A percentile compares a stretch with the other conserved stretches of the same genome.
phyloP scores from a whole-genome alignment of 2,888 invertebrate genomes.

The Barypeithes pellucidus region DNA sequence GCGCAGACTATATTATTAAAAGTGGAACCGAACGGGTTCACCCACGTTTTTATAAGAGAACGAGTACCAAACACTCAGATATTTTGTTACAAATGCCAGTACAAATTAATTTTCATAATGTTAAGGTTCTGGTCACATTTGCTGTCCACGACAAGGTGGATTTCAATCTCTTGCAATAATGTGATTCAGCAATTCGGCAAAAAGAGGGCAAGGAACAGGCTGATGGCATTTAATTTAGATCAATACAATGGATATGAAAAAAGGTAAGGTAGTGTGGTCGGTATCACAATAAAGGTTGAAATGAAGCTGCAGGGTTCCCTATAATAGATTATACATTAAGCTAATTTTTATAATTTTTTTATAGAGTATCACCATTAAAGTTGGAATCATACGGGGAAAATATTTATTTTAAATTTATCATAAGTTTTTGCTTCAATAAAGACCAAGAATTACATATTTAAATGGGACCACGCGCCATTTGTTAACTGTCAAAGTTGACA shows the following conservation, averaged over 20 bases:
- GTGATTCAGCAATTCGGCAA: slow-evolving; percentile 29
- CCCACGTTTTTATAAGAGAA: slow-evolving; percentile 43
- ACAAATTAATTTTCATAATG: slow-evolving; percentile 48
- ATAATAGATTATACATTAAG: too few species aligned
- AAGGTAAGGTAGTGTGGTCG: slow-evolving; percentile 10
- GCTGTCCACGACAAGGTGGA: slow-evolving; percentile 28
- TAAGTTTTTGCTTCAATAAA: too few species aligned
- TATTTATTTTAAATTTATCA: too few species aligned
- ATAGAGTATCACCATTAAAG: too few species aligned
- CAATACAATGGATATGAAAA: slow-evolving; percentile 19
- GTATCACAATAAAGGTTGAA: slow-evolving; percentile 12
- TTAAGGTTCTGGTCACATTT: slow-evolving; percentile 49
- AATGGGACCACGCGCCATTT: too few species aligned
- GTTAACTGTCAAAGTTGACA: too few species aligned
- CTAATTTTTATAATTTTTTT: too few species aligned
- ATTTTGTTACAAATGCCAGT: slow-evolving; percentile 43
- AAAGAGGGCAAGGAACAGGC: slow-evolving; percentile 25
- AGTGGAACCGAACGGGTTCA: slow-evolving; percentile 44
- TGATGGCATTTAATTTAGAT: slow-evolving; percentile 31
- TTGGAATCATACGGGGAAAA: too few species aligned
- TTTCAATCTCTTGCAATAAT: slow-evolving; percentile 33
- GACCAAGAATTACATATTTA: too few species aligned
- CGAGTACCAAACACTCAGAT: slow-evolving; percentile 45
- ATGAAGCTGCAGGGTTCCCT: too few species aligned
- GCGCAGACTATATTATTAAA: slow-evolving; percentile 37